phyloP scores from a whole-genome alignment of 2,113 vertebrate genomes.

The Otus sunia region DNA sequence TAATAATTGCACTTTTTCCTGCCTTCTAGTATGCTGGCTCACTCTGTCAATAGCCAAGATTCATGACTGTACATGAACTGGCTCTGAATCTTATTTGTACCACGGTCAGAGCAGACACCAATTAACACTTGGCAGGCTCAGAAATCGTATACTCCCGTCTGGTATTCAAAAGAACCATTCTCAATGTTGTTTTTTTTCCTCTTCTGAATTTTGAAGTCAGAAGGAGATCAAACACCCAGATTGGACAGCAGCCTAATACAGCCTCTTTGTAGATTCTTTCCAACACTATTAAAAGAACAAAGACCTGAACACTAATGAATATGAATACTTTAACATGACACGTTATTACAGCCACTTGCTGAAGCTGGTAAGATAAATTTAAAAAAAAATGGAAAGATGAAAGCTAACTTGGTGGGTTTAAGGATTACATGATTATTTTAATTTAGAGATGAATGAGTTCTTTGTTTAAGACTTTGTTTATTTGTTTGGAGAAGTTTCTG shows the following conservation, averaged over 20 bases:
- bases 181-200: slow-evolving; percentile 6
- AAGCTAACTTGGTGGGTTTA: slow-evolving; percentile 56
- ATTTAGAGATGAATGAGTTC: slow-evolving; percentile 50
- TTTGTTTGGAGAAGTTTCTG: slow-evolving; percentile 55
- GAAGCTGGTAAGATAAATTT: slow-evolving; percentile 52
- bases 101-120: slow-evolving; percentile 69
- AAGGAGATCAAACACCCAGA: slow-evolving; percentile 71
- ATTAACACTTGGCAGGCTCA: slow-evolving; percentile 77
- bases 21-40: slow-evolving; percentile 38
- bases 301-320: slow-evolving; percentile 72
- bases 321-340: slow-evolving; percentile 71
- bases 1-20: slow-evolving; percentile 46
- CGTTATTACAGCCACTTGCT: slow-evolving; percentile 69
- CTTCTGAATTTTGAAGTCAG: slow-evolving; percentile 62
- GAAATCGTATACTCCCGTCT: slow-evolving; percentile 66
- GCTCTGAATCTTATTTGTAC: slow-evolving; percentile 69
- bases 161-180: slow-evolving; percentile 72
- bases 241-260: slow-evolving; percentile 73
- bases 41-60: slow-evolving; percentile 67
- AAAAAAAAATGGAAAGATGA: slow-evolving; percentile 44
- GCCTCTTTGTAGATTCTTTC: slow-evolving; percentile 76
- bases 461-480: slow-evolving; percentile 61
- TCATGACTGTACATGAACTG: slow-evolving; percentile 67
- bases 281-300: slow-evolving; percentile 76
- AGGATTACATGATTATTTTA: slow-evolving; percentile 68